Conservation (phyloP, 2,888 invertebrate genomes). For the Mimas tiliae region DNA sequence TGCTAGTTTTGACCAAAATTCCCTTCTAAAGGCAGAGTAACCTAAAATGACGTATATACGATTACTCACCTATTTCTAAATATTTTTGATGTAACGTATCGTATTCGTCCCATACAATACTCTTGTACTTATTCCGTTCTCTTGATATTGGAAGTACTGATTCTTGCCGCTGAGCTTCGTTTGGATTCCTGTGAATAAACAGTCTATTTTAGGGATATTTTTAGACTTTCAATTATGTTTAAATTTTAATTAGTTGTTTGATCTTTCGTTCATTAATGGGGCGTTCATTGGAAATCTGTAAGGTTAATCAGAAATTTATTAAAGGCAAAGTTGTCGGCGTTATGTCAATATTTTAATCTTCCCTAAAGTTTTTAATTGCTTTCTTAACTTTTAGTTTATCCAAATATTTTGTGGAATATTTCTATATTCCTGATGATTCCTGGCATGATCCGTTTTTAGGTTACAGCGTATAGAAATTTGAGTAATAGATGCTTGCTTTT, state of each 20-base stretch:
- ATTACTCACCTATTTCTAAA: slow-evolving; percentile 92
- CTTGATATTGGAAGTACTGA: slow-evolving; percentile 91
- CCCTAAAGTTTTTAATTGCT: not conserved
- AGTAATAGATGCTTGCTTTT: too few relatives aligned
- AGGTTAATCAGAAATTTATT: not conserved
- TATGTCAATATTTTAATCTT: not conserved
- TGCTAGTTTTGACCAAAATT: not conserved
- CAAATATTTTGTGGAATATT: not conserved
- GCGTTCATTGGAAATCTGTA: not conserved
- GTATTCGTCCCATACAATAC: slow-evolving; percentile 95
- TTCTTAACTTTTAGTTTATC: not conserved
- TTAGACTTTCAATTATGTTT: not conserved
- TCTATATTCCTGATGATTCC: too few relatives aligned
- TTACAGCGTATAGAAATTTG: too few relatives aligned
- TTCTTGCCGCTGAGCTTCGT: slow-evolving; percentile 92
- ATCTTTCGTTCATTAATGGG: not conserved
- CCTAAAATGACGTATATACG: too few relatives aligned
- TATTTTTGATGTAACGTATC: slow-evolving; percentile 96
- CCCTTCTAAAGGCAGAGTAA: not conserved
- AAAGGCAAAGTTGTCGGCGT: not conserved
- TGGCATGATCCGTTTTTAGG: too few relatives aligned
- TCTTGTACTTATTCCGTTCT: slow-evolving; percentile 93
- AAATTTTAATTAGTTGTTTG: not conserved
- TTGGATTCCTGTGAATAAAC: slow-evolving; percentile 88
- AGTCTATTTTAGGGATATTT: slow-evolving; percentile 25